phyloP scores from a whole-genome alignment of 2,888 invertebrate genomes.

The Meliscaeva auricollis region DNA sequence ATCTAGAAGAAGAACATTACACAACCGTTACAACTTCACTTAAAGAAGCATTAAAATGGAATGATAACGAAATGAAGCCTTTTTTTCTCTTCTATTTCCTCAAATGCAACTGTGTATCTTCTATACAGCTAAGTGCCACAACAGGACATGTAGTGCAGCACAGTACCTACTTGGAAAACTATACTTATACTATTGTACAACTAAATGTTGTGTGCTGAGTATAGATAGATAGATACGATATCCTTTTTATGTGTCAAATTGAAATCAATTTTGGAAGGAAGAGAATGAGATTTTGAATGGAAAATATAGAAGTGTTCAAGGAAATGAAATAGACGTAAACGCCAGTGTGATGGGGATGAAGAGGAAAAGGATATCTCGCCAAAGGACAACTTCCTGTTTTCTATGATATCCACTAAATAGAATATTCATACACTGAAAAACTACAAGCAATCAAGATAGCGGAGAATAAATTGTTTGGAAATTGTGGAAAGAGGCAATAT shows the following conservation, averaged over 20 bases:
- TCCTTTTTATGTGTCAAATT: constrained; percentile 72
- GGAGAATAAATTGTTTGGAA: no score
- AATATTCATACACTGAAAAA: background rate
- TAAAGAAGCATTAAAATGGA: constrained; percentile 73
- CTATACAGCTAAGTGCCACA: background rate
- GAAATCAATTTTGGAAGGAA: constrained; percentile 68
- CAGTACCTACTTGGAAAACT: constrained; percentile 21
- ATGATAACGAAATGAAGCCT: constrained; percentile 75
- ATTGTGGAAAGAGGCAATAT: no score
- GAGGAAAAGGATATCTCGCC: background rate
- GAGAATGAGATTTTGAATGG: constrained; percentile 69
- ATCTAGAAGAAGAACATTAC: constrained; percentile 15
- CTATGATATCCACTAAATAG: background rate
- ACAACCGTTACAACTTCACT: constrained; percentile 66
- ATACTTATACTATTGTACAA: constrained; percentile 15
- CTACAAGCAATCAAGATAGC: background rate
- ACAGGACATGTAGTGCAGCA: constrained; percentile 22
- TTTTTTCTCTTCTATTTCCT: constrained; percentile 46
- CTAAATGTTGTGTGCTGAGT: background rate
- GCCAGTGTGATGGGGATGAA: background rate
- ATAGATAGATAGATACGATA: constrained; percentile 24
- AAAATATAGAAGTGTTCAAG: constrained; percentile 36
- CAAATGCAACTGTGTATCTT: constrained; percentile 45
- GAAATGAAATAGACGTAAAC: constrained; percentile 41
- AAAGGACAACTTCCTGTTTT: background rate